Evolutionary conservation across 2,888 invertebrate species (phyloP).

Genomic region (Mycalesis mineus): DNA sequence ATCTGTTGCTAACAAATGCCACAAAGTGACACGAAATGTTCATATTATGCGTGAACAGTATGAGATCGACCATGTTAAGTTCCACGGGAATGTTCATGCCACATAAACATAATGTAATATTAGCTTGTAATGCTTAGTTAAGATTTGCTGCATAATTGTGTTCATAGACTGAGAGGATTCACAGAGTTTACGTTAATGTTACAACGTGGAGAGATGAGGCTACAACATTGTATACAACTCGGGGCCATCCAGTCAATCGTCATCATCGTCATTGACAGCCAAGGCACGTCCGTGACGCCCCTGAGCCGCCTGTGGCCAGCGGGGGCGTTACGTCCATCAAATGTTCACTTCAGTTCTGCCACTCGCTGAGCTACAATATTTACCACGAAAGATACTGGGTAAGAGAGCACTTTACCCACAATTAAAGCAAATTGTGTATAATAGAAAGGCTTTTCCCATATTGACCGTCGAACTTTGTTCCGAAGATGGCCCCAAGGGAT

Average conservation of each 20-base stretch:
- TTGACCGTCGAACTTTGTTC: too few relatives aligned
- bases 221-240: neutral
- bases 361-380: too few relatives aligned
- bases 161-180: slow-evolving; percentile 73
- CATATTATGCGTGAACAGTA: slow-evolving; percentile 2
- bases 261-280: too few relatives aligned
- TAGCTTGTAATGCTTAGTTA: slow-evolving; percentile 77
- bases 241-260: slow-evolving; percentile 2
- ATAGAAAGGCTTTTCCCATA: too few relatives aligned
- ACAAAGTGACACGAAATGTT: neutral
- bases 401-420: too few relatives aligned
- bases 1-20: neutral
- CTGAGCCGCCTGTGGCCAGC: too few relatives aligned
- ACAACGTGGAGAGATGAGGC: slow-evolving; percentile 3
- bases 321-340: too few relatives aligned
- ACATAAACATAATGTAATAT: slow-evolving; percentile 60
- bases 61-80: slow-evolving; percentile 56
- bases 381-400: too few relatives aligned
- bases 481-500: too few relatives aligned
- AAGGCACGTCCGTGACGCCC: too few relatives aligned
- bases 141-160: slow-evolving; percentile 76
- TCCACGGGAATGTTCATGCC: slow-evolving; percentile 69
- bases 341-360: too few relatives aligned
- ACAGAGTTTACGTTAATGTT: slow-evolving; percentile 25
- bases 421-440: too few relatives aligned